Conservation (phyloP, 2,797 vertebrate genomes). For the Anisognathus igniventris region DNA sequence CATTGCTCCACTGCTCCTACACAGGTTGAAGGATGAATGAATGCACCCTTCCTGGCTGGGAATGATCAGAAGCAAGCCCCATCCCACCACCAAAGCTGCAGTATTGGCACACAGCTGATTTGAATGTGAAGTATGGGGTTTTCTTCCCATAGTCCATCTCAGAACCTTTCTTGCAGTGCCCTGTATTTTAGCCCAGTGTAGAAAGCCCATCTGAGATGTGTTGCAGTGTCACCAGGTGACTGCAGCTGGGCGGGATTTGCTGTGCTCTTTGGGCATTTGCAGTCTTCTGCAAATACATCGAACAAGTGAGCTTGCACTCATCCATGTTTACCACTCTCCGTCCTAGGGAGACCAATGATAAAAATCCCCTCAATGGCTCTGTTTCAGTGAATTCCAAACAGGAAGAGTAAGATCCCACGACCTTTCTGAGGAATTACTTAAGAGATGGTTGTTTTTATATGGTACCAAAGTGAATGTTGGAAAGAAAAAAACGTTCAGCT, state of each 20-base stretch:
- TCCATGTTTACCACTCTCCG: not conserved
- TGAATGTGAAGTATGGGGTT: not conserved
- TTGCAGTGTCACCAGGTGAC: not conserved
- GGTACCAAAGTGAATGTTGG: not conserved
- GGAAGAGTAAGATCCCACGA: not conserved
- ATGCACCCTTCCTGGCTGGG: not conserved
- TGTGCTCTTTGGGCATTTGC: not conserved
- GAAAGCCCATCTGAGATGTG: not conserved
- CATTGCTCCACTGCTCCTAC: not conserved
- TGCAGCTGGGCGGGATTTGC: not conserved
- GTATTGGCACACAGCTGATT: not conserved
- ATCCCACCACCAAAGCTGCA: not conserved
- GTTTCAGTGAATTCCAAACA: not conserved
- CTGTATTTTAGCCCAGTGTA: not conserved
- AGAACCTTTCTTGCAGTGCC: not conserved
- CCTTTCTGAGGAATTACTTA: not conserved
- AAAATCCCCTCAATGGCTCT: not conserved
- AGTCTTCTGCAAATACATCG: not conserved
- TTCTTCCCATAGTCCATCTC: not conserved
- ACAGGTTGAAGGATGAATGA: not conserved
- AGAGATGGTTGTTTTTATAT: not conserved
- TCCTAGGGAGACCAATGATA: not conserved
- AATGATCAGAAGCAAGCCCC: not conserved
- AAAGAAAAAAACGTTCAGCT: not conserved
- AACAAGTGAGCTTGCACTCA: not conserved